Base-by-base conservation (phyloP, 2,797 vertebrate species). In the Malurus splendens region DNA sequence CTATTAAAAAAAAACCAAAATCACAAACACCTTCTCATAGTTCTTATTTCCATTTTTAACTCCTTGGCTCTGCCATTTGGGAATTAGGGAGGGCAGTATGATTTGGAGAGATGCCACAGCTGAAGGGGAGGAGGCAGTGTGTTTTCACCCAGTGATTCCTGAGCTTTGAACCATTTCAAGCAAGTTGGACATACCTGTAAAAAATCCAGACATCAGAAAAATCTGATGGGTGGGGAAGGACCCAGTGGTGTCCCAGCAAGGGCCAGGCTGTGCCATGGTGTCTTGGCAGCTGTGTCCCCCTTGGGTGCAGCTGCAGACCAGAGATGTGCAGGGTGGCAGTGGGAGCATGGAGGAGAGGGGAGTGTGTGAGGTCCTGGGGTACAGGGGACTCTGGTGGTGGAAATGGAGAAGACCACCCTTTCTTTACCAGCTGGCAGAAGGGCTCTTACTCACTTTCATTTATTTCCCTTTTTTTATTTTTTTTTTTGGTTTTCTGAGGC, bases 361-460 rank as follows among this genome's bases (percentile, higher is more conserved):
- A 61, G 14, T 0, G 0, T 2, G 4, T 15, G 15, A 30, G 14
- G 16, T 73, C 33, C 30, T 50, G 27, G 38, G 38, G 9, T 20
- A 36, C 32, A 14, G 16, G 16, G 33, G 42, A 9, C 33, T 27
- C 9, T 28, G 12, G 19, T 78, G 30, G 18, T 76, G 47, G 50
- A 62, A 70, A 32, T 50, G 5, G 14, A 68, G 19, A n/a, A 84
- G 70, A 62, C 13, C 6, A 39, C 17, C 14, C 15, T 42, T 50
- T 66, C 41, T 48, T 84, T 36, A 60, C 14, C 10, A 33, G 5
- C 30, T 80, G 56, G 32, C 16, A 27, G 67, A 76, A 76, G 13
- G 42, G 17, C 24, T 79, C 28, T 62, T 47, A 14, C 17, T 57
- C 20, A 25, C 3, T 45, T 70, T 12, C 17, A 70, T 22, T 1